phyloP scores from a whole-genome alignment of 2,888 invertebrate species.

The Autographa pulchrina region DNA sequence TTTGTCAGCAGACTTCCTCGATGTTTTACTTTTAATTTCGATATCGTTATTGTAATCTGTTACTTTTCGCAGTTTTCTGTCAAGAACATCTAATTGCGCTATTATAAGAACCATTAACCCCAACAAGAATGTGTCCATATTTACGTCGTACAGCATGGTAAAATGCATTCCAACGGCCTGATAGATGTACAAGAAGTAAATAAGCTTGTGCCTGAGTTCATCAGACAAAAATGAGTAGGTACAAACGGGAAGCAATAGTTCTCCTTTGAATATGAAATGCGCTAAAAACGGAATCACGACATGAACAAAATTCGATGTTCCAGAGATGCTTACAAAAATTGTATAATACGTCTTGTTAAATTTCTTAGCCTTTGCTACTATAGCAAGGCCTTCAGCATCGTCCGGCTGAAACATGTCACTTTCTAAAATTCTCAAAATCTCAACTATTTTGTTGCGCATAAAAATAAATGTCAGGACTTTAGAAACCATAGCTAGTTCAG shows the following conservation, averaged over 20 bases:
- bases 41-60: conserved; percentile 46
- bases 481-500: conserved; percentile 63
- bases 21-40: conserved; percentile 17
- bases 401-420: conserved; percentile 70
- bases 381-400: conserved; percentile 56
- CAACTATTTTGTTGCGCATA: conserved; percentile 62
- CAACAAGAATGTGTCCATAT: conserved; percentile 74
- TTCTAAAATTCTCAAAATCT: conserved; percentile 67
- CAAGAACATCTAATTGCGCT: conserved; percentile 77
- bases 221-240: conserved; percentile 73
- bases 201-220: conserved; percentile 56
- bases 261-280: conserved; percentile 61
- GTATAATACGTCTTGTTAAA: conserved; percentile 70
- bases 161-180: conserved; percentile 72
- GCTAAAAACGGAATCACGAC: conserved; percentile 62
- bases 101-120: conserved; percentile 71
- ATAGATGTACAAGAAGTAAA: conserved; percentile 73
- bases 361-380: conserved; percentile 67
- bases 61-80: conserved; percentile 67
- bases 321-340: conserved; percentile 63
- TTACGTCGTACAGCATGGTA: conserved; percentile 70
- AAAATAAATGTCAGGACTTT: conserved; percentile 72
- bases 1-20: conserved; percentile 10
- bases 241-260: conserved; percentile 67
- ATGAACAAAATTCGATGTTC: conserved; percentile 62